A percentile compares a stretch with the other conserved stretches of the same genome.
Conservation (phyloP, 2,888 invertebrate genomes). For the Drosophila silvestris region DNA sequence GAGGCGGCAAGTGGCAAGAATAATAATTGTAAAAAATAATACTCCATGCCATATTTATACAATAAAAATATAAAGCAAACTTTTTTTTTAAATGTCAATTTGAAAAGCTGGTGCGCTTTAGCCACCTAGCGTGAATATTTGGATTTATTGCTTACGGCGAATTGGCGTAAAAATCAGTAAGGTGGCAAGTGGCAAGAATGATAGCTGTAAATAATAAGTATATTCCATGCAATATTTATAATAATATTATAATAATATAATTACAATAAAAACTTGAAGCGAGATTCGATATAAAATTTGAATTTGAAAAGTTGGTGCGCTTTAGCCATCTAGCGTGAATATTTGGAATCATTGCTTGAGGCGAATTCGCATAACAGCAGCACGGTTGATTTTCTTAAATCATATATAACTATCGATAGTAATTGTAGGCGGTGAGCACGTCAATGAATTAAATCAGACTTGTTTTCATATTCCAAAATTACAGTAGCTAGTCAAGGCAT, state of each 20-base stretch:
- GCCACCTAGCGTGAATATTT: background rate
- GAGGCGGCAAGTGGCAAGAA: background rate
- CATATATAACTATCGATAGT: background rate
- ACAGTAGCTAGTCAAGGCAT: background rate
- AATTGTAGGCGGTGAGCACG: background rate
- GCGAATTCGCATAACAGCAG: background rate
- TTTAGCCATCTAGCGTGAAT: background rate
- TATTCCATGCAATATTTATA: background rate
- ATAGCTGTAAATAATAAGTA: conserved; percentile 16
- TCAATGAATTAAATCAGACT: background rate
- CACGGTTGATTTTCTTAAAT: background rate
- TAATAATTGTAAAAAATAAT: conserved; percentile 19
- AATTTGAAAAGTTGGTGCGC: background rate
- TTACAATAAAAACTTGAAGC: background rate
- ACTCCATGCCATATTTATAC: background rate
- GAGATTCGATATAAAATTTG: background rate
- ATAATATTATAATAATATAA: background rate
- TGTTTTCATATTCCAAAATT: background rate
- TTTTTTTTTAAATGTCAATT: background rate
- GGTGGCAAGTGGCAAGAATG: background rate
- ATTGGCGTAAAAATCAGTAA: background rate
- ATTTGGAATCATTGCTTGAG: background rate
- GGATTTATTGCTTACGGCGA: background rate
- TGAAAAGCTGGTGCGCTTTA: background rate
- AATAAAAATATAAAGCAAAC: background rate